Base-by-base conservation (phyloP, 1,140 invertebrate genomes). In the Drosophila tani region DNA sequence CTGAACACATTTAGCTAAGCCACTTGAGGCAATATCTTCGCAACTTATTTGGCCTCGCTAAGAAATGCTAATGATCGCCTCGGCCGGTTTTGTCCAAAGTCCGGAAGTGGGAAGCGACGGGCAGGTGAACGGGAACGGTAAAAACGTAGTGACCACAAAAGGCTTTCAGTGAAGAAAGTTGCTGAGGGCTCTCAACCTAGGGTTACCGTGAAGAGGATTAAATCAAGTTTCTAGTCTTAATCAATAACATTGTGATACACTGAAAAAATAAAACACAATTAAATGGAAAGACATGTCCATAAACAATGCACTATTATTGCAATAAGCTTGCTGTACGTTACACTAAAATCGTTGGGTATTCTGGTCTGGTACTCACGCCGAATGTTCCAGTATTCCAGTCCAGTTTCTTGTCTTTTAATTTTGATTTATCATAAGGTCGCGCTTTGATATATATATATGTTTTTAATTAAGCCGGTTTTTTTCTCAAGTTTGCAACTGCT, bases 31-130 rank as follows among this genome's bases (percentile, higher is more conserved):
- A 66, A 74, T n/a, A 29, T 68, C 68, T 38, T 43, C 38, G 21
- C 35, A 49, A 56, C 27, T 70, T n/a, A 50, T 50, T 32, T 49
- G 35, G 11, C 17, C 46, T 38, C 19, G 50, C 47, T 41, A 45
- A 59, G 70, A 80, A 86, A 86, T 87, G 83, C 69, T 77, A 86
- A 86, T 86, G 76, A 80, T 79, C 70, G 62, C 32, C 50, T 24
- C 27, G 50, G 21, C 35, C 24, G 21, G 32, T 17, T 40, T 24
- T 70, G 29, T 51, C 56, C 43, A 66, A 43, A 45, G 56, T 66
- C 45, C 73, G 63, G 63, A 77, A 84, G 53, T 68, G 43, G n/a
- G 46, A 58, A 24, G 3, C 21, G 35, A 58, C 38, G 17, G 38
- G 8, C 24, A 29, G n/a, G 43, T 50, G 11, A 24, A 12, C 19